Evolutionary conservation across 2,888 invertebrate genomes (phyloP), one percentile per base, ranked within the genome.

Genomic region (Alentia gelatinosa): DNA sequence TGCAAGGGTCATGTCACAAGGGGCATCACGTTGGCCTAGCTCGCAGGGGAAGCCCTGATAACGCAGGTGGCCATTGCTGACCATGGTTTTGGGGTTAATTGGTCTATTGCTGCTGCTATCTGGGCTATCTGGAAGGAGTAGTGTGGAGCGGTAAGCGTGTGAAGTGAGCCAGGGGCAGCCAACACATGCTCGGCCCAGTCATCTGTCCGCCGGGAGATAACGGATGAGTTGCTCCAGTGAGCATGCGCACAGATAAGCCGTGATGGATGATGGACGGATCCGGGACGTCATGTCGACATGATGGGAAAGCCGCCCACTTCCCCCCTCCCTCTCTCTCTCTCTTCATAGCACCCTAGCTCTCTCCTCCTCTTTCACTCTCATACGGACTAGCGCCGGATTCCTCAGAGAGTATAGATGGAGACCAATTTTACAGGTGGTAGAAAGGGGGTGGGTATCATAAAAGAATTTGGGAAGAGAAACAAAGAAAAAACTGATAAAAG

Each of bases 131-230:
- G 4, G 33, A 26, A 68, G 33, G 68, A 30, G 30, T 30, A 12
- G 26, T 26, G 68, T 68, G n/a, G 68, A 12, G 23, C 30, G 68
- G 33, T 26, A 30, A 30, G 68, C 33, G 68, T 68, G 68, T 68
- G 68, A 68, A 30, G 23, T 12, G 68, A 30, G 68, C 68, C 30
- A 30, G 0, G 30, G 30, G 68, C 26, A 68, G 68, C 68, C 33
- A 68, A 68, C 68, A 68, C 68, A 68, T 68, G 68, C 68, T 68
- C 68, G 68, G 30, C 15, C n/a, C 68, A 26, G 30, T 68, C 68
- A 30, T 68, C 68, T 68, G 68, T 68, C 68, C 68, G 26, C 68
- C 12, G 68, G 68, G 68, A 68, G 68, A 68, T 68, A 68, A 68
- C 68, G 68, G 68, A 68, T 30, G 68, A 68, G 68, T 30, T 30